Percentiles rank a stretch among this genome's conserved stretches.
phyloP scores from a whole-genome alignment of 2,888 invertebrate genomes.

The Perdita meconis region DNA sequence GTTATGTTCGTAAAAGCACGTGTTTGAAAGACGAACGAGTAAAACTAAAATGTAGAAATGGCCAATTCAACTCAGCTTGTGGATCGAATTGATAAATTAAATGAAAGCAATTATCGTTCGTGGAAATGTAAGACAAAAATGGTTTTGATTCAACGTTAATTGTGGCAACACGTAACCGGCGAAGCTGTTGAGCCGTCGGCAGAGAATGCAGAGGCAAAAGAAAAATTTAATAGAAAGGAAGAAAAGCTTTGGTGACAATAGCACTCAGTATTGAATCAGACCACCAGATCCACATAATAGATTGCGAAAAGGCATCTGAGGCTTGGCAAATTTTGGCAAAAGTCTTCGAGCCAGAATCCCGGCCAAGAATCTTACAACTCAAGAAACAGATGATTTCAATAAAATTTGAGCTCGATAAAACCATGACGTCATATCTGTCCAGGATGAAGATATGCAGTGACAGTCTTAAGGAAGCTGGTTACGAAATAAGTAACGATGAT shows the following conservation, averaged over 20 bases:
- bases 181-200: slow-evolving; percentile 3
- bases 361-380: slow-evolving; percentile 39
- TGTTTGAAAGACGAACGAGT: too few species aligned
- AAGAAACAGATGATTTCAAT: too few species aligned
- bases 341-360: slow-evolving; percentile 33
- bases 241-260: slow-evolving; percentile 35
- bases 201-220: background rate
- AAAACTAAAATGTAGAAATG: too few species aligned
- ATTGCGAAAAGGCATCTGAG: slow-evolving; percentile 11
- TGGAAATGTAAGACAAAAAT: slow-evolving; percentile 49
- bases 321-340: slow-evolving; percentile 13
- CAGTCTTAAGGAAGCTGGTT: too few species aligned
- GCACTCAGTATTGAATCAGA: slow-evolving; percentile 29
- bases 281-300: slow-evolving; percentile 29
- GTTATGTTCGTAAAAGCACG: too few species aligned
- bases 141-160: slow-evolving; percentile 23
- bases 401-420: too few species aligned
- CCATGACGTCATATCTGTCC: too few species aligned
- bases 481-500: too few species aligned
- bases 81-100: slow-evolving; percentile 42
- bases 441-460: too few species aligned
- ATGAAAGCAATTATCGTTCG: slow-evolving; percentile 35
- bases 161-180: slow-evolving; percentile 29
- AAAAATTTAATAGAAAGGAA: slow-evolving; percentile 17
- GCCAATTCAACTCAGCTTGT: too few species aligned